Base-by-base conservation (phyloP, 2,113 vertebrate genomes). In the Orycteropus afer region DNA sequence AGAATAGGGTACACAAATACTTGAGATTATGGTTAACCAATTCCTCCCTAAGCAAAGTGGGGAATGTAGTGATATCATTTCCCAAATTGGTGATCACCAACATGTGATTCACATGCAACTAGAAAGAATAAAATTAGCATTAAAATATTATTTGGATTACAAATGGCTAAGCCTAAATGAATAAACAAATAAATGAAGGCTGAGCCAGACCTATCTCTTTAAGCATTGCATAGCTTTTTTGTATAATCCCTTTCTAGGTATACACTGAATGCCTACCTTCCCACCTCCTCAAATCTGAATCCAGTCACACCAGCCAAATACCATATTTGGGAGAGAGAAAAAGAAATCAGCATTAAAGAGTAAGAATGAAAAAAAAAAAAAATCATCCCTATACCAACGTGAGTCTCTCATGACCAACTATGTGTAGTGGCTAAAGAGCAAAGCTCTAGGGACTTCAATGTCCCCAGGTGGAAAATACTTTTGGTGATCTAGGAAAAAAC, bases 401-500 rank as follows among this genome's bases (percentile, higher is more conserved):
- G 61, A 81, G 77, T 93, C 57, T 95, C 76, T 86, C 59, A 7
- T 95, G 95, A 77, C 91, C 55, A 95, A 32, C 14, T 11, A 0
- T 42, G 27, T 34, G 49, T 29, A 2, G 14, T 34, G 34, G 91
- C 92, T 97, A 93, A 97, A 94, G 89, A 93, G 93, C 96, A 93
- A 96, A 94, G 90, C 94, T 95, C 90, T 96, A 92, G 92, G 96
- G 65, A 84, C 67, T 65, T 1, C 5, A 57, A 76, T 63, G 95
- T 96, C 96, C 94, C 88, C 89, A 96, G 91, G 74, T 82, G 86
- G 93, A 96, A 95, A 76, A 93, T 86, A 80, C 90, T 95, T 22
- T 89, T 89, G 89, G 88, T 88, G 82, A 67, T 96, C 95, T 37
- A 96, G 97, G 96, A 97, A 95, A 89, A 84, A 59, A 67, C 73